Percentiles rank a stretch among this genome's conserved stretches.
Evolutionary conservation across 1,140 invertebrate genomes (phyloP).

Genomic region (Anadara kagoshimensis): DNA sequence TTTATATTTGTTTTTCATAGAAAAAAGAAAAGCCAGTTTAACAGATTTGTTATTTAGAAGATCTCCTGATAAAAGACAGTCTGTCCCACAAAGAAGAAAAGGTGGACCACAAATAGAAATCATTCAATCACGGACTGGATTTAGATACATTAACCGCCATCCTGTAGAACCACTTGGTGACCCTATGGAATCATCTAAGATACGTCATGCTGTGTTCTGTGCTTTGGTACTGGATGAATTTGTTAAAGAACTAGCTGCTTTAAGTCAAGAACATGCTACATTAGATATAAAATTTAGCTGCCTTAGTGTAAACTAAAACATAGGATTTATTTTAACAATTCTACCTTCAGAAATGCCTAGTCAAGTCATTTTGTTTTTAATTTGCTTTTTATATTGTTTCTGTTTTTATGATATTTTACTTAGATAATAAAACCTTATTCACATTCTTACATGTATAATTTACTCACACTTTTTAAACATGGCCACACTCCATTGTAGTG

Average conservation of each 20-base stretch:
- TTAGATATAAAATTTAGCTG: slow-evolving; percentile 14
- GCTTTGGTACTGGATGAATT: slow-evolving; percentile 94
- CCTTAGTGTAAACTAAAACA: too few relatives aligned
- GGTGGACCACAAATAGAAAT: slow-evolving; percentile 50
- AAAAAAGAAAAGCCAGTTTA: slow-evolving; percentile 65
- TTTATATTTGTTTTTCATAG: too few relatives aligned
- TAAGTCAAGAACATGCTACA: slow-evolving; percentile 88
- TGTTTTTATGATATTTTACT: too few relatives aligned
- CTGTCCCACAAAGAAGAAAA: slow-evolving; percentile 18
- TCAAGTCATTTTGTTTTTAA: too few relatives aligned
- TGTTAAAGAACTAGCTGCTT: slow-evolving; percentile 92
- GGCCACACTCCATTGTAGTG: too few relatives aligned
- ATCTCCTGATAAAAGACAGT: slow-evolving; percentile 36
- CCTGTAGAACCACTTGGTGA: slow-evolving; percentile 49
- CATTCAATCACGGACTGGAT: slow-evolving; percentile 51
- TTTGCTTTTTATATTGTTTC: too few relatives aligned
- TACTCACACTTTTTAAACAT: too few relatives aligned
- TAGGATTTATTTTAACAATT: too few relatives aligned
- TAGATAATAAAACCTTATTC: too few relatives aligned
- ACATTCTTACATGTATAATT: too few relatives aligned
- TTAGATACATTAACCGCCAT: slow-evolving; percentile 58
- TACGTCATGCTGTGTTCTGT: slow-evolving; percentile 83
- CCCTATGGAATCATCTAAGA: slow-evolving; percentile 69
- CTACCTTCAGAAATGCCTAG: too few relatives aligned
- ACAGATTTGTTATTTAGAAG: slow-evolving; percentile 69